A percentile compares a stretch with the other conserved stretches of the same genome.
phyloP scores from a whole-genome alignment of 2,797 vertebrate species.

The Scolopax bukidnonensis region DNA sequence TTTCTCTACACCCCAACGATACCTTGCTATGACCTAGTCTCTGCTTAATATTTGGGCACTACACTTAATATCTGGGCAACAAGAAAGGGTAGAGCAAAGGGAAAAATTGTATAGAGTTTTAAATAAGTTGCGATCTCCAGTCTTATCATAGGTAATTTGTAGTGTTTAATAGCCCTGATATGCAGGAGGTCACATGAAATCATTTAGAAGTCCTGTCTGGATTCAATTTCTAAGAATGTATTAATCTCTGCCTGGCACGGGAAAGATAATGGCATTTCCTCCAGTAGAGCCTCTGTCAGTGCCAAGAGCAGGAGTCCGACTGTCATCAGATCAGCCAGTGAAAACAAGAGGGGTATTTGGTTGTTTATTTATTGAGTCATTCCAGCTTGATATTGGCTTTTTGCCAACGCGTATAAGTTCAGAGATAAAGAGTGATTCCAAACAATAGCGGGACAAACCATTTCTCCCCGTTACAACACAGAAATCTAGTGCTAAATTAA shows the following conservation, averaged over 20 bases:
- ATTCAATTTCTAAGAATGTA: slow-evolving; percentile 67
- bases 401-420: slow-evolving; percentile 37
- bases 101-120: neutral
- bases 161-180: slow-evolving; percentile 64
- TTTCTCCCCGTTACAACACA: neutral
- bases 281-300: neutral
- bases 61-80: neutral
- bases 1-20: neutral
- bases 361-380: slow-evolving; percentile 70
- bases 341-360: slow-evolving; percentile 54
- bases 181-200: slow-evolving; percentile 61
- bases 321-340: slow-evolving; percentile 59
- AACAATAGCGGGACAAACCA: neutral
- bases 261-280: slow-evolving; percentile 69
- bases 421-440: slow-evolving; percentile 46
- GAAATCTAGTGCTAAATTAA: slow-evolving; percentile 4
- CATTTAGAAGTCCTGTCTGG: slow-evolving; percentile 64
- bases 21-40: neutral
- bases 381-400: slow-evolving; percentile 43
- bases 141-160: slow-evolving; percentile 66
- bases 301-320: slow-evolving; percentile 52
- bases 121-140: slow-evolving; percentile 42
- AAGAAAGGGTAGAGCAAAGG: neutral
- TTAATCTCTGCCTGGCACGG: slow-evolving; percentile 65
- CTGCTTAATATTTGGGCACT: neutral